Evolutionary conservation across 2,888 invertebrate genomes (phyloP).

Genomic region (Brenthis hecate): DNA sequence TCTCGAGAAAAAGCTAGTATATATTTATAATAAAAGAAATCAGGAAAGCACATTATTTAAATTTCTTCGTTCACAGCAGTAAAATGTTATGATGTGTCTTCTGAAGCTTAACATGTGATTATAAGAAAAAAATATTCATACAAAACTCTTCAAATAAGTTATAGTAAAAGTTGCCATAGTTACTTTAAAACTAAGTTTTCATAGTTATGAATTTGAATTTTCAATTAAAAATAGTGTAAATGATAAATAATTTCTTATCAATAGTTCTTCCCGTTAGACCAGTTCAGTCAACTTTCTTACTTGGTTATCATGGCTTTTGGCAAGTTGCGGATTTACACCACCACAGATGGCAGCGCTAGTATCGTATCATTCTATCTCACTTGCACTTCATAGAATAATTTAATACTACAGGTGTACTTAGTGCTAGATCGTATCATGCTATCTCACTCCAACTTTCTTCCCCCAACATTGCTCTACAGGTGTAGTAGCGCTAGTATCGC

Average conservation of each 20-base stretch:
- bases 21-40: too few relatives aligned
- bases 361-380: constrained; percentile 6
- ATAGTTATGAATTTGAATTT: constrained; percentile 41
- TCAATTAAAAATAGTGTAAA: constrained; percentile 46
- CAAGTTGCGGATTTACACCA: constrained; percentile 10
- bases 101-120: neutral
- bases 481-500: constrained; percentile 59
- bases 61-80: too few relatives aligned
- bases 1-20: too few relatives aligned
- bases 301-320: constrained; percentile 16
- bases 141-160: neutral
- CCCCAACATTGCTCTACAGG: constrained; percentile 49
- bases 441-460: constrained; percentile 35
- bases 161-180: neutral
- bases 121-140: neutral
- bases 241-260: constrained; percentile 44
- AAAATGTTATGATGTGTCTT: too few relatives aligned
- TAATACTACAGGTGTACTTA: constrained; percentile 5
- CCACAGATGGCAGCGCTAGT: neutral
- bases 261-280: constrained; percentile 54
- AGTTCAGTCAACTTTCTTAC: constrained; percentile 46
- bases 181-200: neutral
- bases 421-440: constrained; percentile 13
- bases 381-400: neutral
- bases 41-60: too few relatives aligned